Conservation (phyloP, 2,888 invertebrate genomes). For the Apantesis nais region DNA sequence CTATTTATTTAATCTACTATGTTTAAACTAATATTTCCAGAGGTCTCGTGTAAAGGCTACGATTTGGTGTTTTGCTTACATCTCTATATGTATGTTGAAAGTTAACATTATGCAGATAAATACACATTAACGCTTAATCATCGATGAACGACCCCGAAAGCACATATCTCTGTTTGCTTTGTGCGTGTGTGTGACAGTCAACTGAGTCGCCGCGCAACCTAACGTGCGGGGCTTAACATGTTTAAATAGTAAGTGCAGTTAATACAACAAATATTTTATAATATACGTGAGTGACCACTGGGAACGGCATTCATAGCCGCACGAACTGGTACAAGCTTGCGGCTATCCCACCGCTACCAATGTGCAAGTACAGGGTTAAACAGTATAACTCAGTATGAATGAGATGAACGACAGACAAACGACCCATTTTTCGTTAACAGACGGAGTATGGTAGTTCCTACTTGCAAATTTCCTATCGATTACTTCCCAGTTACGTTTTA, state of each 20-base stretch:
- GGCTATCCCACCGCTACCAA: conserved; percentile 26
- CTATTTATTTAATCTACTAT: conserved; percentile 43
- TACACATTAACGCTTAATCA: conserved; percentile 56
- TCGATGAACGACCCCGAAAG: conserved; percentile 73
- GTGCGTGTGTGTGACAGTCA: conserved; percentile 75
- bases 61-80: conserved; percentile 80
- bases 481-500: conserved; percentile 70
- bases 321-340: conserved; percentile 30
- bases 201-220: conserved; percentile 57
- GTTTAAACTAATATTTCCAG: conserved; percentile 27
- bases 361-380: conserved; percentile 15
- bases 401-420: conserved; percentile 39
- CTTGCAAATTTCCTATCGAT: conserved; percentile 70
- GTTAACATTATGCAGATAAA: conserved; percentile 56
- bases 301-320: conserved; percentile 31
- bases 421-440: conserved; percentile 53
- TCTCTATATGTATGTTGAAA: conserved; percentile 63
- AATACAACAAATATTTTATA: conserved; percentile 51
- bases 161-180: conserved; percentile 63
- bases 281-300: conserved; percentile 50
- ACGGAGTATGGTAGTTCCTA: conserved; percentile 67
- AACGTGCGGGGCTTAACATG: conserved; percentile 46
- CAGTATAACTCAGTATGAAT: conserved; percentile 36
- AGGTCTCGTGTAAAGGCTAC: conserved; percentile 67
- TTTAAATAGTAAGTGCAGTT: conserved; percentile 58